Evolutionary conservation across 64 coral and sea anemone genomes (phyloP), one percentile per base, ranked within the genome.

Genomic region (Stichodactyla mertensii): DNA sequence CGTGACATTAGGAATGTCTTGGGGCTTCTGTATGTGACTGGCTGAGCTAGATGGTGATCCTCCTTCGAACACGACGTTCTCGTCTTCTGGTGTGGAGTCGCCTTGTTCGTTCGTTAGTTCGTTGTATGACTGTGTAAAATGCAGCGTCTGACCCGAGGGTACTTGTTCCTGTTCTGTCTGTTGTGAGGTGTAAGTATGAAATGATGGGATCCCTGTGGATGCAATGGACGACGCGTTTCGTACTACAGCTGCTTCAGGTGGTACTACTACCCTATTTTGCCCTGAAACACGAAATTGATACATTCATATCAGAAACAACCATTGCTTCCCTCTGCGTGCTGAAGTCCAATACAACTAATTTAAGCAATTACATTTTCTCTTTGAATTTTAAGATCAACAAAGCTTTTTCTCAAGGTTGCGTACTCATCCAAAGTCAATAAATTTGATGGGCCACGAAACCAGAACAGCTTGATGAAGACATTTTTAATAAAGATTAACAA

Each of bases 191-290:
- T 55, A 36, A 64, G 22, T 62, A 27, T 64, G 79, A 52, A 59
- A 54, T 57, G 87, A 82, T 84, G 88, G 61, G 55, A 58, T 60
- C 78, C 36, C 53, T 81, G 78, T 55, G 16, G 78, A 81, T 15
- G 28, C 15, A 28, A 51, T 79, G 77, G 77, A 51, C 28, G 78
- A 8, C 24, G 24, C 69, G 16, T 23, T 74, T 74, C 69, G 78
- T 12, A 64, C 36, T 45, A 45, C 55, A 2, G 55, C 12, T 18
- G 71, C 16, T 61, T 20, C 62, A 9, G 84, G 4, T 5, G 84
- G 51, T 52, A 51, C 18, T 11, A 78, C 74, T 78, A 52, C 45
- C 55, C 36, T 61, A 59, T 57, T 85, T 90, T 27, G 62, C 52
- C 28, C 51, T 69, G 26, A 10, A 74, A 74, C 24, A 31, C 56